Percentiles rank a stretch among this genome's conserved stretches.
Evolutionary conservation across 2,113 vertebrate genomes (phyloP).

Genomic region (Coracopsis vasa): DNA sequence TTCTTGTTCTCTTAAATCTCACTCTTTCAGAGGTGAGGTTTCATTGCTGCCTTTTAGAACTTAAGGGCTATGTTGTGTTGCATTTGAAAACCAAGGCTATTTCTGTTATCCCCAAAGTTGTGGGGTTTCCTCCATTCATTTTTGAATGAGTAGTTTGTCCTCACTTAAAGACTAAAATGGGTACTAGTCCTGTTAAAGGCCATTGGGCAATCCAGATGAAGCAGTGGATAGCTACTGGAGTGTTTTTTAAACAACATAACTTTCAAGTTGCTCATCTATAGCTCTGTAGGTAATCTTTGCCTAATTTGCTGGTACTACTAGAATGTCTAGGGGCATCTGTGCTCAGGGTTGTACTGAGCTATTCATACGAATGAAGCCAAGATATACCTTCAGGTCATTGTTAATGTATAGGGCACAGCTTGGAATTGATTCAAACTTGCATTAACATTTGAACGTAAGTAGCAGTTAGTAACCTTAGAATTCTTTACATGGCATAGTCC

Average conservation of each 20-base stretch:
- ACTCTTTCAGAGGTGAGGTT: not conserved
- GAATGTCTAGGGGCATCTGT: not conserved
- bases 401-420: not conserved
- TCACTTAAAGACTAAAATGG: not conserved
- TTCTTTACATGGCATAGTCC: not conserved
- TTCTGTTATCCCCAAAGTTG: not conserved
- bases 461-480: not conserved
- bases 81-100: not conserved
- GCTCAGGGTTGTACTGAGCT: not conserved
- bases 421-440: not conserved
- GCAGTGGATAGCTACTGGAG: not conserved
- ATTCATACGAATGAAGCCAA: not conserved
- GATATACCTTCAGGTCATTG: not conserved
- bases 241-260: not conserved
- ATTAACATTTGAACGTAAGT: not conserved
- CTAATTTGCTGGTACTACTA: not conserved
- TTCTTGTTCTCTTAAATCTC: not conserved
- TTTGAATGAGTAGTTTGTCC: not conserved
- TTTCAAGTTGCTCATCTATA: not conserved
- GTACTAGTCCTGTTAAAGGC: not conserved
- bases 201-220: not conserved
- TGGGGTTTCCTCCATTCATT: not conserved
- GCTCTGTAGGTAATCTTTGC: not conserved
- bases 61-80: not conserved
- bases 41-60: not conserved